Evolutionary conservation across 2,888 invertebrate species (phyloP).

Genomic region (Eudemis profundana): DNA sequence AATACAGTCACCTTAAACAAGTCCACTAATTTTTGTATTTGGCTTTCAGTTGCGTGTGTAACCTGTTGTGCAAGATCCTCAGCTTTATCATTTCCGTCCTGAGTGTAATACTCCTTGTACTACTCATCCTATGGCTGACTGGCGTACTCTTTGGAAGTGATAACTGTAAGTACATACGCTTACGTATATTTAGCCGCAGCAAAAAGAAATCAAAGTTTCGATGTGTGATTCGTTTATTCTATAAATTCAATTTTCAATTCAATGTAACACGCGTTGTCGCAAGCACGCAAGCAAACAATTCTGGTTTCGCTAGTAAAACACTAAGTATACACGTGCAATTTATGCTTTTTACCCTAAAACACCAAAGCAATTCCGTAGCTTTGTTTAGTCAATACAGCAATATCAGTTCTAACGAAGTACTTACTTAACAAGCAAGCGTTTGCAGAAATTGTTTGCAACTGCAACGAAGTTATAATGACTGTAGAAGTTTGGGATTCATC

Average conservation of each 20-base stretch:
- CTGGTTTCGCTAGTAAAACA: no score
- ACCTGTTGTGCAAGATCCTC: conserved; percentile 72
- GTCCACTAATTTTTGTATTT: conserved; percentile 25
- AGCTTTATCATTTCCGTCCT: conserved; percentile 68
- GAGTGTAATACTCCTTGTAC: conserved; percentile 67
- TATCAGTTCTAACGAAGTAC: conserved; percentile 22
- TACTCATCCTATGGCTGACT: conserved; percentile 71
- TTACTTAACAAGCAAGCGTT: conserved; percentile 12
- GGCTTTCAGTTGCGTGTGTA: conserved; percentile 68
- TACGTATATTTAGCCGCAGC: no score
- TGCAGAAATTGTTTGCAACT: conserved; percentile 22
- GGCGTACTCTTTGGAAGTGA: conserved; percentile 60
- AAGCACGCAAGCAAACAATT: no score
- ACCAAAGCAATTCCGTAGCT: neutral
- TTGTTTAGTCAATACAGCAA: conserved; percentile 6
- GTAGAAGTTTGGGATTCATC: neutral
- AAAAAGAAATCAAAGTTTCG: neutral
- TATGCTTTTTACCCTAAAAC: neutral
- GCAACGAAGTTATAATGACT: conserved; percentile 35
- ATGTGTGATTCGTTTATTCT: no score
- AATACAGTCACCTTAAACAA: no score
- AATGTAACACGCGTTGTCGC: no score
- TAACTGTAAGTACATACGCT: conserved; percentile 46
- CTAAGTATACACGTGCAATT: neutral
- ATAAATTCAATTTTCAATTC: no score